phyloP scores from a whole-genome alignment of 2,113 vertebrate genomes.

The Neomonachus schauinslandi region DNA sequence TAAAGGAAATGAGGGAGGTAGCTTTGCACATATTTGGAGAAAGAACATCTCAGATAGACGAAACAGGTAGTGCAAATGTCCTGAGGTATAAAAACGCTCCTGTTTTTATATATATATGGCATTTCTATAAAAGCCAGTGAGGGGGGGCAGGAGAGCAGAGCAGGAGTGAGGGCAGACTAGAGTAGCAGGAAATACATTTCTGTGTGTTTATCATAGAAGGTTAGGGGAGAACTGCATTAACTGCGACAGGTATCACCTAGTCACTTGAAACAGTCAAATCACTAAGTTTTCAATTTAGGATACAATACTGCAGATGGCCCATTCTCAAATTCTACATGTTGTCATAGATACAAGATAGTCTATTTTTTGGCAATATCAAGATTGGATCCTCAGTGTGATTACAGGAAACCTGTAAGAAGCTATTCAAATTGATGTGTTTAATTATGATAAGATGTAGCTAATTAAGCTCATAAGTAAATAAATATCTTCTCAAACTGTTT shows the following conservation, averaged over 20 bases:
- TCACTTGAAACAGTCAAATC: background rate
- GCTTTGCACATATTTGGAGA: background rate
- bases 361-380: background rate
- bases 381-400: background rate
- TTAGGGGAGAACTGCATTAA: background rate
- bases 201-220: background rate
- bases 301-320: background rate
- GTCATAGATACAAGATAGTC: background rate
- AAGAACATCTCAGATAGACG: background rate
- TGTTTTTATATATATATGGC: too few species aligned
- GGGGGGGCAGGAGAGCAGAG: background rate
- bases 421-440: background rate
- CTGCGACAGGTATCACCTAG: background rate
- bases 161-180: background rate
- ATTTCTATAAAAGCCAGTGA: background rate
- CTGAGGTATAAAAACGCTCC: background rate
- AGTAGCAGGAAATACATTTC: background rate
- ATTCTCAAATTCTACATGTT: background rate
- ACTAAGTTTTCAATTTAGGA: background rate
- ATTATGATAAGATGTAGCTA: background rate
- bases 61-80: background rate
- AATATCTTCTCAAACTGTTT: background rate
- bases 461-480: background rate
- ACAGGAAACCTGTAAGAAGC: background rate
- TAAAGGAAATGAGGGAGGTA: background rate